Evolutionary conservation across 2,113 vertebrate genomes (phyloP), one percentile per base, ranked within the genome.

Genomic region (Toxotes jaculatrix): DNA sequence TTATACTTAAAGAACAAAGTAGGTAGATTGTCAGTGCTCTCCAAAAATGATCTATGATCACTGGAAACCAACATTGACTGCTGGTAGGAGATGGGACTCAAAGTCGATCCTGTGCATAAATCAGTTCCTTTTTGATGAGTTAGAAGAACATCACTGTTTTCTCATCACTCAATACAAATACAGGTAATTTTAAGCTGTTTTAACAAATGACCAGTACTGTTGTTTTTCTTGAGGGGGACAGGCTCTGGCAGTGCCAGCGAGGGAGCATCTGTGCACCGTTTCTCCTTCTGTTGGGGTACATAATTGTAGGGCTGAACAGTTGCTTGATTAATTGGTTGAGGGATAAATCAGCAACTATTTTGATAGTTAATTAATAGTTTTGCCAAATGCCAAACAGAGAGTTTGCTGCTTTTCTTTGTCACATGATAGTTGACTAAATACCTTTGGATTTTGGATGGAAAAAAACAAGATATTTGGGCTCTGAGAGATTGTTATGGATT

Each of bases 11-110:
- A 1, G 9, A 75, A 21, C 7, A 27, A 47, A 56, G 23, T 51
- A 47, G 8, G 51, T 56, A 57, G 34, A 65, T 47, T 81, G 61
- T 77, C 36, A 60, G 64, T 65, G 40, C 16, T n/a, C 9, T 51
- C 61, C 36, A 75, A 36, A 71, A 45, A 84, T 68, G 49, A 79
- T 82, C 71, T 71, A 72, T 14, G 8, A 43, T 14, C 16, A 14
- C 34, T 8, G 17, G 17, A 38, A 36, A 4, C 7, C 16, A 61
- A 36, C 59, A 19, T 36, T 61, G 16, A 10, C 8, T 21, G 32
- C 9, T 60, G 57, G 57, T 6, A 34, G 17, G 55, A 8, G 13
- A 55, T 47, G 13, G 42, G 42, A 38, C 36, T 38, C 4, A 7
- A 43, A 43, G 51, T 10, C 51, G n/a, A n/a, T 56, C 17, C 11